Evolutionary conservation across 2,888 invertebrate species (phyloP), one percentile per base, ranked within the genome.

Genomic region (Melieria omissa): DNA sequence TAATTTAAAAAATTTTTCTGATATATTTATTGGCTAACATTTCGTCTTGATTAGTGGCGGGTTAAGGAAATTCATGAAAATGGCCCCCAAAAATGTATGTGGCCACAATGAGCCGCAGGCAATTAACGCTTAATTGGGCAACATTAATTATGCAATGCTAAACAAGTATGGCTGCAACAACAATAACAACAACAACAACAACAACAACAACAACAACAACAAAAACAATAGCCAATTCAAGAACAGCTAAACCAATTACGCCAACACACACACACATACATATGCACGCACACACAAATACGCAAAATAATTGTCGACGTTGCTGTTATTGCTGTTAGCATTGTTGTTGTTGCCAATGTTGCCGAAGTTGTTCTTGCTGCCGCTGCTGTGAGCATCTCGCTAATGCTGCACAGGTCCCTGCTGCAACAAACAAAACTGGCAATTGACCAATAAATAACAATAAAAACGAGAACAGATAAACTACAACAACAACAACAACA

Each of bases 81-180:
- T 55, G 10, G 46, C 44, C 62, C 41, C 29, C 57, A 61, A 6
- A 65, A 46, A 7, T 57, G 10, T 46, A 57, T 57, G 57, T 65
- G 42, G 45, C 72, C 61, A 45, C 49, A 65, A 60, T 54, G 60
- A 44, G 62, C 46, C 63, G 63, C 63, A 63, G 47, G 63, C 71
- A 72, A 72, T 72, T 72, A 72, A 67, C 71, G 67, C 63, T 47
- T 67, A 72, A 72, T 72, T 72, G 71, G 63, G 49, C 6, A 47
- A 47, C 71, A 72, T 72, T 67, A 67, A 72, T 72, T 72, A 63
- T 60, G 63, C 9, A 72, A 16, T 4, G 49, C 12, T 58, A 47
- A 49, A 49, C 46, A 47, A 12, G 49, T 49, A 3, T 10, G 16
- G 4, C 6, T 12, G 12, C 7, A 41, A 12, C 14, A 14, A 57